These are phyloP conservation scores for Poeciliopsis occidentalis DNA, from an alignment of 2,113 vertebrate species.

Conservation along the genomic window DNA sequence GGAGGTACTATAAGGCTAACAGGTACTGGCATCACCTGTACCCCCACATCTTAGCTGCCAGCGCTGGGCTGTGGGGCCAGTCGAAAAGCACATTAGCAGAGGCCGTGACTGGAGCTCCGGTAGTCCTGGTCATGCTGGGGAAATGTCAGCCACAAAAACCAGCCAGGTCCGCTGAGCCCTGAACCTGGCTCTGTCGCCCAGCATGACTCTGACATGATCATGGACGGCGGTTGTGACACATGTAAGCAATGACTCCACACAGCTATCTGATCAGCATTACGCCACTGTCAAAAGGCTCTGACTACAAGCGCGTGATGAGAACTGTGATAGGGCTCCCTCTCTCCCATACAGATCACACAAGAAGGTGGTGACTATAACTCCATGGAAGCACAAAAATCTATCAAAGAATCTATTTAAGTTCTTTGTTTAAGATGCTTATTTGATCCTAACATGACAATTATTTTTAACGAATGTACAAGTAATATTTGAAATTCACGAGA, in stretches of 20 bases:
- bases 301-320: slow-evolving; percentile 66
- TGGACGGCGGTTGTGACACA: slow-evolving; percentile 74
- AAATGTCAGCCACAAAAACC: slow-evolving; percentile 77
- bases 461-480: slow-evolving; percentile 67
- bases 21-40: slow-evolving; percentile 76
- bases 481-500: slow-evolving; percentile 62
- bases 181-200: slow-evolving; percentile 65
- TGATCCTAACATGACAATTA: slow-evolving; percentile 54
- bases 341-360: slow-evolving; percentile 45
- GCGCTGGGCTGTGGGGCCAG: slow-evolving; percentile 57
- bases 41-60: slow-evolving; percentile 69
- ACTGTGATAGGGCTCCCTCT: slow-evolving; percentile 67
- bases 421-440: slow-evolving; percentile 18
- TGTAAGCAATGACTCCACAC: slow-evolving; percentile 78
- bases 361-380: slow-evolving; percentile 41
- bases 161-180: slow-evolving; percentile 69
- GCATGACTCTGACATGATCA: slow-evolving; percentile 73
- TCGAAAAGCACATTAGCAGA: slow-evolving; percentile 45
- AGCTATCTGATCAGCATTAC: slow-evolving; percentile 81
- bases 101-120: slow-evolving; percentile 47
- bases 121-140: slow-evolving; percentile 68
- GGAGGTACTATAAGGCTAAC: slow-evolving; percentile 76
- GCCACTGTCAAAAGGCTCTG: slow-evolving; percentile 71
- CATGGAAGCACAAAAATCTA: slow-evolving; percentile 15
- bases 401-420: background rate